phyloP scores from a whole-genome alignment of 2,888 invertebrate species.

The Eutolmus rufibarbis region DNA sequence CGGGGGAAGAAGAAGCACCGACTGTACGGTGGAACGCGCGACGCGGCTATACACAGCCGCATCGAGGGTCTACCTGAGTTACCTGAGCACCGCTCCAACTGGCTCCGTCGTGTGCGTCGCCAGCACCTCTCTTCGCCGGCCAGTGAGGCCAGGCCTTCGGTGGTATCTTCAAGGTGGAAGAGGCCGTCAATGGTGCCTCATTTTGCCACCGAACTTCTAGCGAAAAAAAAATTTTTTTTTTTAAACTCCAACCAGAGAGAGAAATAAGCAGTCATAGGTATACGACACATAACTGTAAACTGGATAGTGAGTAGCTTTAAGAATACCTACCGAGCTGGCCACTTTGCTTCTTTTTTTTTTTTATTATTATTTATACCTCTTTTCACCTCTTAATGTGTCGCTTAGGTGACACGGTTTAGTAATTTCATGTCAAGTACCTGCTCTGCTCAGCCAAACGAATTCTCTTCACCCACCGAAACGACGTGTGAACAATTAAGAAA shows the following conservation, averaged over 20 bases:
- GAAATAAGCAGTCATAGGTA: conserved; percentile 12
- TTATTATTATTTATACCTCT: background rate
- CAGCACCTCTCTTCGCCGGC: background rate
- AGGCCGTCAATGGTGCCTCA: conserved; percentile 4
- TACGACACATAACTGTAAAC: conserved; percentile 40
- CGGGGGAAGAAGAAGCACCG: conserved; percentile 21
- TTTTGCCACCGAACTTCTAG: background rate
- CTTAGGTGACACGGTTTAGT: conserved; percentile 42
- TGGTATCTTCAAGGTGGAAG: conserved; percentile 23
- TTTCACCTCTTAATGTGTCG: conserved; percentile 35
- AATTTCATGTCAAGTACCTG: conserved; percentile 19
- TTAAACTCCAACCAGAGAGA: background rate
- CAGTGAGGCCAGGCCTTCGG: background rate
- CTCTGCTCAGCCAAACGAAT: background rate
- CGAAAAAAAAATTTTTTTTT: background rate
- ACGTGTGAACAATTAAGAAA: background rate
- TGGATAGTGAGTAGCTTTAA: conserved; percentile 29
- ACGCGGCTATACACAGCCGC: background rate
- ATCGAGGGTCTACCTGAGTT: background rate
- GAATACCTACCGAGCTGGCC: conserved; percentile 17
- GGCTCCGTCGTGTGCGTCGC: background rate
- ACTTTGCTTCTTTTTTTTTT: background rate
- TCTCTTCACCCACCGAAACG: background rate
- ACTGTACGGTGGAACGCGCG: background rate
- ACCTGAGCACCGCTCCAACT: background rate